Conservation (phyloP, 2,888 invertebrate genomes). For the Netelia inedita region DNA sequence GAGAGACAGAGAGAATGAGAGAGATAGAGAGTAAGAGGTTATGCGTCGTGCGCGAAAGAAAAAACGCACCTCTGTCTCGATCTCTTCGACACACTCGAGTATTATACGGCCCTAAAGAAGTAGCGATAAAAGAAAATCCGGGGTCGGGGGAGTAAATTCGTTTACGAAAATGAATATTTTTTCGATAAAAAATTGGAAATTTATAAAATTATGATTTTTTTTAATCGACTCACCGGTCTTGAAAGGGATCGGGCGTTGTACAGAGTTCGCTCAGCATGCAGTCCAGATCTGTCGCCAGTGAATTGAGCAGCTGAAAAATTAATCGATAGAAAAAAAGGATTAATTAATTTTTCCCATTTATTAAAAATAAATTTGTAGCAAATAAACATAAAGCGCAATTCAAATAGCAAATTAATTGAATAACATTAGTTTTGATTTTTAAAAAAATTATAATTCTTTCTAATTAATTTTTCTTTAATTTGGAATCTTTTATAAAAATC, state of each 20-base stretch:
- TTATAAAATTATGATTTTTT: conserved; percentile 11
- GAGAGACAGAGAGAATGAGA: conserved; percentile 8
- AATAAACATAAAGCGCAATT: too few relatives aligned
- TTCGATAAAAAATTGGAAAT: conserved; percentile 14
- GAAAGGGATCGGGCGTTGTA: conserved; percentile 87
- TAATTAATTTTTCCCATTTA: not conserved
- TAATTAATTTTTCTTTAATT: conserved; percentile 25
- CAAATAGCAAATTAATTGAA: not conserved
- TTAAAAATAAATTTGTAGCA: too few relatives aligned
- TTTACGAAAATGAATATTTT: conserved; percentile 20
- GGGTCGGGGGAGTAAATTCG: conserved; percentile 49
- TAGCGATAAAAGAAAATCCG: conserved; percentile 54
- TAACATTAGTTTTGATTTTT: not conserved
- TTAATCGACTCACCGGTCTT: conserved; percentile 78
- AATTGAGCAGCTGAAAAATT: conserved; percentile 90
- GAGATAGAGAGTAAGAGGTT: not conserved
- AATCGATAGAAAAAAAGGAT: conserved; percentile 39
- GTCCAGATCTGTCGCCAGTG: conserved; percentile 93
- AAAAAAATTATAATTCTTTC: conserved; percentile 4
- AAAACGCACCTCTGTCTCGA: conserved; percentile 23
- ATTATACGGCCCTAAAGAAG: conserved; percentile 17
- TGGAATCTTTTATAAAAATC: too few relatives aligned
- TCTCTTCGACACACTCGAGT: not conserved
- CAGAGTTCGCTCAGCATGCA: conserved; percentile 94
- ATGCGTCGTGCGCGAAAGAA: conserved; percentile 2